Evolutionary conservation across 2,797 vertebrate genomes (phyloP).

Genomic region (Spheniscus humboldti): DNA sequence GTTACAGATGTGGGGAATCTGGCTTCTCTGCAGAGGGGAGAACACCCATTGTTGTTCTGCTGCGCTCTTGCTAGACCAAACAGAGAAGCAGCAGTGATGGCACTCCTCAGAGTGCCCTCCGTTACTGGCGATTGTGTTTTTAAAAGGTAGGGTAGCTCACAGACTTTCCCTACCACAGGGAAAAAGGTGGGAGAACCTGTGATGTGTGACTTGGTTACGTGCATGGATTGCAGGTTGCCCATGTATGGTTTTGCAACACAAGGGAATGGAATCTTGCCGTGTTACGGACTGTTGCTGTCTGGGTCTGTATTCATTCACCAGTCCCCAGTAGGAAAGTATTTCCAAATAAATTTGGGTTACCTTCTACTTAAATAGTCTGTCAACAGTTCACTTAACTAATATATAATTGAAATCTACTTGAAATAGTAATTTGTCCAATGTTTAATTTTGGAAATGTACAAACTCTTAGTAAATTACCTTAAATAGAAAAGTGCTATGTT

Average conservation of each 20-base stretch:
- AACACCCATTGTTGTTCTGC: not conserved
- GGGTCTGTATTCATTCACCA: not conserved
- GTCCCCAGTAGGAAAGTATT: not conserved
- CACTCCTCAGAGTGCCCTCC: not conserved
- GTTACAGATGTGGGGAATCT: not conserved
- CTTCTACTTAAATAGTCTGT: not conserved
- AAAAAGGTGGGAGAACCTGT: not conserved
- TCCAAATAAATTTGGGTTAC: not conserved
- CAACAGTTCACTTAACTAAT: not conserved
- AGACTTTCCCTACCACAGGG: accelerated
- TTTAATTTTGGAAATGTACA: not conserved
- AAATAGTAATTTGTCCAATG: not conserved
- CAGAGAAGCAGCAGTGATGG: too few species aligned
- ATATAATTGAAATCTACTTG: not conserved
- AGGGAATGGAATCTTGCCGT: accelerated
- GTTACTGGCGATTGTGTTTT: not conserved
- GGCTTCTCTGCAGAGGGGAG: not conserved
- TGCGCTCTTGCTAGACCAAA: not conserved
- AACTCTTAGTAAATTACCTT: not conserved
- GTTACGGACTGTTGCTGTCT: accelerated
- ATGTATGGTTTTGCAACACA: accelerated
- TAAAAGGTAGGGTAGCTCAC: not conserved
- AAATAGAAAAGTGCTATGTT: not conserved
- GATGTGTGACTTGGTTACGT: accelerated
- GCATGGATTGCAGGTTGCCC: accelerated